phyloP scores from a whole-genome alignment of 2,113 vertebrate genomes.

The Aplodontia rufa region DNA sequence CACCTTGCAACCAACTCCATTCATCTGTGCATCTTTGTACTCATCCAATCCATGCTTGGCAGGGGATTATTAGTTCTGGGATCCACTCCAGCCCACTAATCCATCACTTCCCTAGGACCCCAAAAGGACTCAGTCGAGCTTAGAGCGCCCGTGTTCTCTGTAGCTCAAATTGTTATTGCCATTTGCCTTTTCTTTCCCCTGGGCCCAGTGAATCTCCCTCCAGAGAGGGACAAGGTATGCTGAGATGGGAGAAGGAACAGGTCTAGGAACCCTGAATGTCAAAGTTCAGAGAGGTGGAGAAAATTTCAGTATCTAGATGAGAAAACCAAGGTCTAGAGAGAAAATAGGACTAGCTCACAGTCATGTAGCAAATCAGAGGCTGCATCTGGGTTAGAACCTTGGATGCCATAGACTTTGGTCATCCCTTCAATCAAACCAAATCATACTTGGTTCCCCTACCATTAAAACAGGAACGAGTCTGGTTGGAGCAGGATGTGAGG shows the following conservation, averaged over 20 bases:
- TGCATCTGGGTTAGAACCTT: neutral
- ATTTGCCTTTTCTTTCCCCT: neutral
- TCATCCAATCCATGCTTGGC: neutral
- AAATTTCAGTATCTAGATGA: neutral
- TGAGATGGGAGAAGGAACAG: neutral
- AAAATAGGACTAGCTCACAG: neutral
- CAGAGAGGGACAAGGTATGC: too few relatives aligned
- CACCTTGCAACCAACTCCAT: too few relatives aligned
- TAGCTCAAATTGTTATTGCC: accelerated
- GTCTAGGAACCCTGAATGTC: neutral
- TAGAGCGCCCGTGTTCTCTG: neutral
- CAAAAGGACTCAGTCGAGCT: accelerated
- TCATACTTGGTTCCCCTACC: accelerated
- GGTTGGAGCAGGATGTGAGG: neutral
- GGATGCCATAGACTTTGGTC: neutral
- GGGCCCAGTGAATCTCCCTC: neutral
- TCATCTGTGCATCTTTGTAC: neutral
- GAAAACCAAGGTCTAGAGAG: neutral
- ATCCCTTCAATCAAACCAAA: neutral
- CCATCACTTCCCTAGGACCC: neutral
- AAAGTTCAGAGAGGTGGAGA: neutral
- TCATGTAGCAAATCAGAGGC: neutral
- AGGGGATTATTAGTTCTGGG: neutral
- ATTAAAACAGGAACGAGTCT: neutral
- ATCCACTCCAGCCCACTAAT: neutral